Percentiles rank a stretch among this genome's conserved stretches.
phyloP scores from a whole-genome alignment of 2,888 invertebrate genomes.

The Druceiella hillmani region DNA sequence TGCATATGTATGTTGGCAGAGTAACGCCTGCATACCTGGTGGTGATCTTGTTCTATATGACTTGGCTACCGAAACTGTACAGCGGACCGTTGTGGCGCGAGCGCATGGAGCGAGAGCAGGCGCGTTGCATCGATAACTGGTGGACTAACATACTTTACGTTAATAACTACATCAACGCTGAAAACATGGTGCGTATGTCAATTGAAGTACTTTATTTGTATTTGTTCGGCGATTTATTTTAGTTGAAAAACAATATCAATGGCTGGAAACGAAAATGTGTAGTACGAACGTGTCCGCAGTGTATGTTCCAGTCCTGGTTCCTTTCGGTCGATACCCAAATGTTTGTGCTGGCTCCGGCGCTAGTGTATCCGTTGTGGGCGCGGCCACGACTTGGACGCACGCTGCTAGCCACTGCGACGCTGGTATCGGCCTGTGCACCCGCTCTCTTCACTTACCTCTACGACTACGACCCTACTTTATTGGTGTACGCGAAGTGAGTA shows the following conservation, averaged over 20 bases:
- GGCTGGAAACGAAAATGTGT: too few relatives aligned
- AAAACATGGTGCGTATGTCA: constrained; percentile 55
- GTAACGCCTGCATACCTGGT: constrained; percentile 70
- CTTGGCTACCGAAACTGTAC: constrained; percentile 62
- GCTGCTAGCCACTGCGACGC: constrained; percentile 43
- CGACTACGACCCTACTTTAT: constrained; percentile 60
- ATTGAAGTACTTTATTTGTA: too few relatives aligned
- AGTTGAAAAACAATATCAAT: too few relatives aligned
- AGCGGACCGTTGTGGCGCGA: constrained; percentile 72
- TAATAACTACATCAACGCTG: constrained; percentile 66
- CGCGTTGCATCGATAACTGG: constrained; percentile 62
- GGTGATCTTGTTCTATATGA: constrained; percentile 67
- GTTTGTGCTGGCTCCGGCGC: constrained; percentile 60
- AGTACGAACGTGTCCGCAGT: constrained; percentile 55
- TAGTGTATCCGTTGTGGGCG: constrained; percentile 63
- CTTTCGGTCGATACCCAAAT: constrained; percentile 60
- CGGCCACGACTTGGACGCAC: constrained; percentile 54
- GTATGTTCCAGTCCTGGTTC: constrained; percentile 72
- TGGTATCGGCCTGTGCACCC: constrained; percentile 49
- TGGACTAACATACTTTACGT: constrained; percentile 70
- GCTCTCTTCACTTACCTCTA: constrained; percentile 54
- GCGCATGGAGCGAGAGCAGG: constrained; percentile 51
- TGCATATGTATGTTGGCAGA: constrained; percentile 36
- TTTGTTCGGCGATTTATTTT: too few relatives aligned
- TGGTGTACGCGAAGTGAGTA: constrained; percentile 64